Percentiles rank a stretch among this genome's conserved stretches.
Evolutionary conservation across 2,888 invertebrate genomes (phyloP).

Genomic region (Amiota minor): DNA sequence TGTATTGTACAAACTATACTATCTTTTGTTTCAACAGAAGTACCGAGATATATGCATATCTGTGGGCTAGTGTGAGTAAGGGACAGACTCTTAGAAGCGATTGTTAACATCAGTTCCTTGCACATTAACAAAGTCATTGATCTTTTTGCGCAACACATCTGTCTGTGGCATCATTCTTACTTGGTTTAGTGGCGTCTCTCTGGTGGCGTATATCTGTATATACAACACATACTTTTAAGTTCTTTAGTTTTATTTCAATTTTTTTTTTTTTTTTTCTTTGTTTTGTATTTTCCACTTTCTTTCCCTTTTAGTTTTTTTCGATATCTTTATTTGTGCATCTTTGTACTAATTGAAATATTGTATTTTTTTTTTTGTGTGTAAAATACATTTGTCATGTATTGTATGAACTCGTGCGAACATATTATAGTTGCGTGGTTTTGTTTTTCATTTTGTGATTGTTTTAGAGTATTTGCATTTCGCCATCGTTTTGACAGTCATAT

Average conservation of each 20-base stretch:
- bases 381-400: not conserved
- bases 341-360: conserved; percentile 59
- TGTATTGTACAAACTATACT: not conserved
- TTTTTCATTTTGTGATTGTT: not conserved
- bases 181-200: not conserved
- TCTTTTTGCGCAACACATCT: not conserved
- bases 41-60: not conserved
- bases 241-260: not conserved
- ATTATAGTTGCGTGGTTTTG: not conserved
- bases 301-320: not conserved
- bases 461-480: not conserved
- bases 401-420: too few species aligned
- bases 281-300: not conserved
- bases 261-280: not conserved
- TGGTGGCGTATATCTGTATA: too few species aligned
- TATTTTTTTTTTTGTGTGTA: conserved; percentile 54
- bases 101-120: conserved; percentile 13
- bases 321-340: not conserved
- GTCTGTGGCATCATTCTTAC: conserved; percentile 6
- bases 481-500: conserved; percentile 47
- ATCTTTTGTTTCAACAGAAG: not conserved
- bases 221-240: not conserved
- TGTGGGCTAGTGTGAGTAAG: not conserved
- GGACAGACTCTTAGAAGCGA: not conserved
- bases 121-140: conserved; percentile 29